Evolutionary conservation across 2,797 vertebrate species (phyloP).

Genomic region (Octomys mimax): DNA sequence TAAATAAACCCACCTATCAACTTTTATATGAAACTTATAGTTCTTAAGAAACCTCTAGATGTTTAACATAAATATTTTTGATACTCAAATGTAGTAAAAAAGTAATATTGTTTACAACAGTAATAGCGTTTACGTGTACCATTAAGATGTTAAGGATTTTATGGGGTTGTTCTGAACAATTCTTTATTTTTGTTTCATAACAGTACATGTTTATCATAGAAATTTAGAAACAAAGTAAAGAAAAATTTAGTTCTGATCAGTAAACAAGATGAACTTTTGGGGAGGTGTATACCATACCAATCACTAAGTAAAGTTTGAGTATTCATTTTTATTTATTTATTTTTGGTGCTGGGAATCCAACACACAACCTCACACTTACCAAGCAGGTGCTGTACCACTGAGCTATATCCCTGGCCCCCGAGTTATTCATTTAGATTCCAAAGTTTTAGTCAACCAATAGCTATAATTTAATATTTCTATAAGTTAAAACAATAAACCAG

Average conservation of each 20-base stretch:
- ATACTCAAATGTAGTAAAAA: slow-evolving; percentile 63
- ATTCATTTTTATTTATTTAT: not conserved
- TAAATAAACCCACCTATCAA: no score
- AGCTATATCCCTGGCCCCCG: not conserved
- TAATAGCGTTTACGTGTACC: slow-evolving; percentile 48
- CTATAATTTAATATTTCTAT: not conserved
- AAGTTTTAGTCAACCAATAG: slow-evolving; percentile 9
- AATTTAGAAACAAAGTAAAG: slow-evolving; percentile 61
- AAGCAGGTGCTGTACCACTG: no score
- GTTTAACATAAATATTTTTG: slow-evolving; percentile 58
- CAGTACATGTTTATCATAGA: slow-evolving; percentile 20
- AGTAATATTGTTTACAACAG: not conserved
- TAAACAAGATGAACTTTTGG: slow-evolving; percentile 50
- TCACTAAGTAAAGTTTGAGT: slow-evolving; percentile 18
- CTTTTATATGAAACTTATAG: not conserved
- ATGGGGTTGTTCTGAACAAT: not conserved
- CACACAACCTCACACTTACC: no score
- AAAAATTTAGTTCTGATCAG: slow-evolving; percentile 31
- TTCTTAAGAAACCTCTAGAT: slow-evolving; percentile 49
- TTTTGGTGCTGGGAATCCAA: no score
- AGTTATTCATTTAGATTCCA: slow-evolving; percentile 51
- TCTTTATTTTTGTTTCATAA: slow-evolving; percentile 61
- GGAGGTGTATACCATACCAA: not conserved
- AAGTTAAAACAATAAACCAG: slow-evolving; percentile 21
- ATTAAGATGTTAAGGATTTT: slow-evolving; percentile 30